Conservation (phyloP, 2,888 invertebrate species). For the Acronicta alni region DNA sequence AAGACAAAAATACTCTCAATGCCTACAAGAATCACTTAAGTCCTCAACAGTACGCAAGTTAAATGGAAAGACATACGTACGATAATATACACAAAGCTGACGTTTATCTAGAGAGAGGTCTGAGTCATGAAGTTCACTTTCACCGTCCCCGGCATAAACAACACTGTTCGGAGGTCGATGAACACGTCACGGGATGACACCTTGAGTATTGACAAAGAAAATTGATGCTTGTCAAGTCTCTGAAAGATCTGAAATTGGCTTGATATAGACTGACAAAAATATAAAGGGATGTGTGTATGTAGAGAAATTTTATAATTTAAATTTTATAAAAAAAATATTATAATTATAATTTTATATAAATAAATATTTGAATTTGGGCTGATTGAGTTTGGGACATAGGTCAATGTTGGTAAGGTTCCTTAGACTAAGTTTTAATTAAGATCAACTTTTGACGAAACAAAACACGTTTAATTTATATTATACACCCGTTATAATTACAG, state of each 20-base stretch:
- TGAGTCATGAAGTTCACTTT: slow-evolving; percentile 84
- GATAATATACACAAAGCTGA: slow-evolving; percentile 63
- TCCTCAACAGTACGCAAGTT: slow-evolving; percentile 26
- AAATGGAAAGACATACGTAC: slow-evolving; percentile 35
- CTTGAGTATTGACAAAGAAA: slow-evolving; percentile 20
- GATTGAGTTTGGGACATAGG: too few species aligned
- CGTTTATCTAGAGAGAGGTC: slow-evolving; percentile 74
- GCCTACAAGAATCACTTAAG: slow-evolving; percentile 27
- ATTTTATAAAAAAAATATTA: too few species aligned
- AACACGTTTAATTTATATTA: too few species aligned
- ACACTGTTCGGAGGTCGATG: slow-evolving; percentile 36
- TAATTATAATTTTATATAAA: too few species aligned
- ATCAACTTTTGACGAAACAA: too few species aligned
- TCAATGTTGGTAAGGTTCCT: too few species aligned
- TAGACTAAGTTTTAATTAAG: too few species aligned
- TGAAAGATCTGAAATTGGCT: not conserved
- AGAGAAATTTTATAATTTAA: too few species aligned
- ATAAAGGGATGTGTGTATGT: not conserved
- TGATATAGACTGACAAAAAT: slow-evolving; percentile 1
- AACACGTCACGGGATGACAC: slow-evolving; percentile 32
- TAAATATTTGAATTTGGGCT: too few species aligned
- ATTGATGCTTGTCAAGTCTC: slow-evolving; percentile 2
- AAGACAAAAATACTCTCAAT: slow-evolving; percentile 7
- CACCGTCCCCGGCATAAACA: slow-evolving; percentile 65
- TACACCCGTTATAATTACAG: too few species aligned